Base-by-base conservation (phyloP, 2,888 invertebrate genomes). In the Hirtodrosophila histrioides region DNA sequence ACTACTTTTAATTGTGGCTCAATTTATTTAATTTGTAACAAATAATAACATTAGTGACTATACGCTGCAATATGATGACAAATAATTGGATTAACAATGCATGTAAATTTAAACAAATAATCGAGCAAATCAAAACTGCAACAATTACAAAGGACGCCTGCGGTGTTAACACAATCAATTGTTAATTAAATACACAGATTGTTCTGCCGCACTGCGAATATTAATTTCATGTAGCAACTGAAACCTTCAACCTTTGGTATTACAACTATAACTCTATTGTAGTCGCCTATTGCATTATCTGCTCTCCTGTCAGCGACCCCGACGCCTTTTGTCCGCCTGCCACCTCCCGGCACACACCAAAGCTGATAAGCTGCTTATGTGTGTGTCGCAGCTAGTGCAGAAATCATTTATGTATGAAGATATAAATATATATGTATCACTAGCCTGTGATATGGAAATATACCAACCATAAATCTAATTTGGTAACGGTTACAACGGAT, bases 321-420 rank as follows among this genome's bases (percentile, higher is more conserved):
- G 17, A 24, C 53, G 44, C 45, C 46, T 73, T 70, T 73, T 62
- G 63, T 45, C 40, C 36, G 3, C 24, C 53, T n/a, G 11, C 7
- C 41, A 9, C 31, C 39, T 12, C n/a, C 24, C n/a, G 4, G 12
- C 11, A 3, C 24, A 17, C 39, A 6, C 3, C 40, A 74, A 78
- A 84, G 72, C 88, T 74, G 88, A 88, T 89, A 89, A 89, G 89
- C 78, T 67, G 86, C 75, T 89, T 89, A 86, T 71, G 12, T 17
- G 17, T 17, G 17, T 43, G 31, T 46, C 9, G 43, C 33, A 43
- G 31, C 49, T n/a, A 44, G 6, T 57, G 58, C 58, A 49, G 49
- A 49, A 39, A 27, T 49, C 36, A 66, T 27, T 27, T 27, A 27
- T 27, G 27, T 2, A 27, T 27, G 27, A 5, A 27, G 4, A 6